Percentiles rank a stretch among this genome's conserved stretches.
phyloP scores from a whole-genome alignment of 2,113 vertebrate genomes.

The Embiotoca jacksoni region DNA sequence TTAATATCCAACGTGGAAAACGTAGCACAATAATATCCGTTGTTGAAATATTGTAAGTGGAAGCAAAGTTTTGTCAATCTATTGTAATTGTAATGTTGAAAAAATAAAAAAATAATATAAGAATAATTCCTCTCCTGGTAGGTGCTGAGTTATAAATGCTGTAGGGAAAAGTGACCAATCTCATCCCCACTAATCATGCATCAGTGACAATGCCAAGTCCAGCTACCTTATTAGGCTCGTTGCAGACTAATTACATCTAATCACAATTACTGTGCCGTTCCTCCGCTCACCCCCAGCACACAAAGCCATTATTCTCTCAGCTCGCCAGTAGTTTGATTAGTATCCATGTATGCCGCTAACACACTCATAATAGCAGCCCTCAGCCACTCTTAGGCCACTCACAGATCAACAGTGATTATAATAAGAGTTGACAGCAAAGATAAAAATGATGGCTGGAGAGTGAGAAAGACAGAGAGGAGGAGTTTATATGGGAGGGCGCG shows the following conservation, averaged over 20 bases:
- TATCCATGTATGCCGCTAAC: conserved; percentile 74
- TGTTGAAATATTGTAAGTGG: neutral
- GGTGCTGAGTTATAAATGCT: conserved; percentile 37
- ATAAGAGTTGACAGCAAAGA: conserved; percentile 75
- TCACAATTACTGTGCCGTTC: conserved; percentile 67
- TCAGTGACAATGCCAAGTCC: conserved; percentile 60
- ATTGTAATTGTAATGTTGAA: neutral
- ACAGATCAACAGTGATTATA: conserved; percentile 80
- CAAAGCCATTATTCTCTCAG: conserved; percentile 73
- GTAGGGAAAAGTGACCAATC: conserved; percentile 40
- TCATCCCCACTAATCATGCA: conserved; percentile 51
- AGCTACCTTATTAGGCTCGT: conserved; percentile 65
- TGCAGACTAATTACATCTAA: conserved; percentile 77
- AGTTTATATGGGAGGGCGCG: conserved; percentile 69
- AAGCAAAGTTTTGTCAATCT: neutral
- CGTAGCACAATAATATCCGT: neutral
- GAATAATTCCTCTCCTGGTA: neutral
- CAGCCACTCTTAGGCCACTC: conserved; percentile 74
- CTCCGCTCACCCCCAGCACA: conserved; percentile 64
- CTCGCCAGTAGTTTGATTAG: conserved; percentile 78
- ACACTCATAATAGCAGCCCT: conserved; percentile 75
- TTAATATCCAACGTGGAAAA: neutral
- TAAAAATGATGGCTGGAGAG: conserved; percentile 73
- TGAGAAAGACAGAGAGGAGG: conserved; percentile 66
- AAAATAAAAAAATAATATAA: neutral